Conservation (phyloP, 1,140 invertebrate genomes). For the Archivesica marissinica region DNA sequence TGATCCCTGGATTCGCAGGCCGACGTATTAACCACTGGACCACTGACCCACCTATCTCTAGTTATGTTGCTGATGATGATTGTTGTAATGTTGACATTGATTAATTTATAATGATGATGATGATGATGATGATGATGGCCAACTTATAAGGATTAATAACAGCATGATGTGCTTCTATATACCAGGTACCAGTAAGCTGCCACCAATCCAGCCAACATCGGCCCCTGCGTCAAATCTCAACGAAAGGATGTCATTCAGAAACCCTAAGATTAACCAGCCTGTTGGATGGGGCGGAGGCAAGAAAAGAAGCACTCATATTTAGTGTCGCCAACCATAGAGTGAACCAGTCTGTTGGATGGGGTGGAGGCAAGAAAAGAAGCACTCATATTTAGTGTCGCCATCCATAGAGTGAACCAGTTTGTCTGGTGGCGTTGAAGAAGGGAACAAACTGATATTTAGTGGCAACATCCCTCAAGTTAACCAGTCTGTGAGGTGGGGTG, state of each 20-base stretch:
- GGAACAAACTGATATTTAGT: no score
- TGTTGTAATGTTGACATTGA: no score
- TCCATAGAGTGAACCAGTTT: background rate
- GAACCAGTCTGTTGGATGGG: slow-evolving; percentile 35
- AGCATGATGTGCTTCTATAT: no score
- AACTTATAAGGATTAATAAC: no score
- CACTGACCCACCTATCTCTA: no score
- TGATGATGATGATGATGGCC: no score
- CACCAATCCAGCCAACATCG: slow-evolving; percentile 74
- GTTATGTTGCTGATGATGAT: no score
- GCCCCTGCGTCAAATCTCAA: slow-evolving; percentile 65
- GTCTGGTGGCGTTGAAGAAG: no score
- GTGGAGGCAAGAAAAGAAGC: background rate
- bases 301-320: slow-evolving; percentile 62
- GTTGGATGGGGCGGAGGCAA: slow-evolving; percentile 80
- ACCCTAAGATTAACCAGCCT: slow-evolving; percentile 68
- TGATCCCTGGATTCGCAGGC: no score
- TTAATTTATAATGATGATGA: no score
- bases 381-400: background rate
- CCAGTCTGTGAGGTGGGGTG: background rate
- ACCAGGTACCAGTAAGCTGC: slow-evolving; percentile 66
- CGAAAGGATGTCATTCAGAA: slow-evolving; percentile 78
- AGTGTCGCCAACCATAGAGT: slow-evolving; percentile 64
- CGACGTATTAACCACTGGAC: no score
- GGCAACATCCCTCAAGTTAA: background rate